These are phyloP conservation scores for Synanthedon formicaeformis DNA, from an alignment of 2,888 invertebrate species.

Conservation along the genomic window DNA sequence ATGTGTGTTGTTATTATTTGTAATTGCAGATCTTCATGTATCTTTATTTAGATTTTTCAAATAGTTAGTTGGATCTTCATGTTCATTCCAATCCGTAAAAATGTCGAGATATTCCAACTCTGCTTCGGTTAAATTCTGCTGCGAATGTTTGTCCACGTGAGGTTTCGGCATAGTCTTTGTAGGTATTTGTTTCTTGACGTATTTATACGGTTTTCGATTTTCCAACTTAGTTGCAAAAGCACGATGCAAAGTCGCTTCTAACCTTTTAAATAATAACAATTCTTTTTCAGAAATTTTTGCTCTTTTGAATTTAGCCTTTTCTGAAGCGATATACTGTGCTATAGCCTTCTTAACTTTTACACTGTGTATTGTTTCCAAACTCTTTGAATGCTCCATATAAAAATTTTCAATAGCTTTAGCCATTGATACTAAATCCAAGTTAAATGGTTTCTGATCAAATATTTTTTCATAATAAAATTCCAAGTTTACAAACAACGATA, in stretches of 20 bases:
- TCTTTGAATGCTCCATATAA: slow-evolving; percentile 59
- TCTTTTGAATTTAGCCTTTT: slow-evolving; percentile 55
- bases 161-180: not conserved
- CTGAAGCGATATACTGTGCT: slow-evolving; percentile 58
- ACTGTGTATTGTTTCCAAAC: slow-evolving; percentile 68
- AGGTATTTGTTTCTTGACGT: not conserved
- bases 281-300: slow-evolving; percentile 71
- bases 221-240: slow-evolving; percentile 34
- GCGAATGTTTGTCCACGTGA: slow-evolving; percentile 7
- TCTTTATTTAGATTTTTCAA: slow-evolving; percentile 18
- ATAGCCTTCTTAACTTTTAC: slow-evolving; percentile 65
- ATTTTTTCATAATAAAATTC: slow-evolving; percentile 75
- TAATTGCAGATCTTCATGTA: not conserved
- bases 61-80: slow-evolving; percentile 40
- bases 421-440: slow-evolving; percentile 64
- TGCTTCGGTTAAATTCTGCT: slow-evolving; percentile 24
- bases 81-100: slow-evolving; percentile 52
- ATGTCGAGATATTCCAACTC: slow-evolving; percentile 44
- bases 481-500: slow-evolving; percentile 70
- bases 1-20: not conserved
- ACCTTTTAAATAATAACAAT: slow-evolving; percentile 56
- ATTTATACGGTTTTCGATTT: slow-evolving; percentile 1
- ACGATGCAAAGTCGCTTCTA: slow-evolving; percentile 52
- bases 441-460: slow-evolving; percentile 68
- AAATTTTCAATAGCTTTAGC: slow-evolving; percentile 71